phyloP scores from a whole-genome alignment of 1,140 invertebrate genomes.

The Chironomus tepperi region DNA sequence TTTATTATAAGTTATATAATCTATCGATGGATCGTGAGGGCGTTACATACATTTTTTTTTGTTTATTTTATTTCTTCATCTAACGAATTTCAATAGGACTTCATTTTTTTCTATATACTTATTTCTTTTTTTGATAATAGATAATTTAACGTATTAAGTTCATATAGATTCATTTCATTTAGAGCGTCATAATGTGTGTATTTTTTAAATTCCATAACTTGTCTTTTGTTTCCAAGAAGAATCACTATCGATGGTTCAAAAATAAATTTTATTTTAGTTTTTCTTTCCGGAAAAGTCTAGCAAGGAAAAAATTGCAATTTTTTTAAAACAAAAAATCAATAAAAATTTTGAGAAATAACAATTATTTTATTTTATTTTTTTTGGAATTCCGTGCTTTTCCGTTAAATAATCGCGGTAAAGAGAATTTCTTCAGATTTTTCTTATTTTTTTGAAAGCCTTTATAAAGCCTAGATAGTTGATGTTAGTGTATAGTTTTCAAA shows the following conservation, averaged over 20 bases:
- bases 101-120: slow-evolving; percentile 11
- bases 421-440: too few relatives aligned
- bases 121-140: background rate
- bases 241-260: background rate
- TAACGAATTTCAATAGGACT: slow-evolving; percentile 13
- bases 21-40: slow-evolving; percentile 1
- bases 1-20: background rate
- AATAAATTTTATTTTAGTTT: too few relatives aligned
- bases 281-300: too few relatives aligned
- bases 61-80: slow-evolving; percentile 8
- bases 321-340: too few relatives aligned
- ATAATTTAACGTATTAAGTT: slow-evolving; percentile 6
- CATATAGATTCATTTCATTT: slow-evolving; percentile 14
- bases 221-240: background rate
- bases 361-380: too few relatives aligned
- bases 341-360: too few relatives aligned
- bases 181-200: background rate
- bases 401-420: too few relatives aligned
- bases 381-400: too few relatives aligned
- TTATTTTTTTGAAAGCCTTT: too few relatives aligned
- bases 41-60: background rate
- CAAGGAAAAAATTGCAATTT: too few relatives aligned
- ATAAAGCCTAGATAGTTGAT: too few relatives aligned
- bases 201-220: slow-evolving; percentile 1
- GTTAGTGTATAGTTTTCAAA: too few relatives aligned